These are phyloP conservation scores for Palythoa grandis DNA, from an alignment of 92 coral and sea anemone species.

Conservation along the genomic window DNA sequence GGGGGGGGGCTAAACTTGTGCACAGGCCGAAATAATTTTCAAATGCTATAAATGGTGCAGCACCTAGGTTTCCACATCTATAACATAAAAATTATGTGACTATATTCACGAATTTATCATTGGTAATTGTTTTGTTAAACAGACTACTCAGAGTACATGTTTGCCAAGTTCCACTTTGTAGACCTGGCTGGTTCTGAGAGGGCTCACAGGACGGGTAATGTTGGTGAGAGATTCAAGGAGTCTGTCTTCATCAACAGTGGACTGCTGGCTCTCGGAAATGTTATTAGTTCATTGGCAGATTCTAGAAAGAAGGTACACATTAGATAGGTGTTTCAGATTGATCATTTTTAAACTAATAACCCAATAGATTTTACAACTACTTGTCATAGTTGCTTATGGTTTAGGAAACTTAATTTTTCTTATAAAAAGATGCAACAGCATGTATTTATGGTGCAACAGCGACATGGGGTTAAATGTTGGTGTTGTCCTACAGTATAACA, in stretches of 20 bases:
- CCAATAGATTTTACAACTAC: not conserved
- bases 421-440: no score
- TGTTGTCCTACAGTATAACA: no score
- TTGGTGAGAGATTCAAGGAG: slow-evolving; percentile 97
- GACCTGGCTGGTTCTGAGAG: slow-evolving; percentile 98
- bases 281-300: slow-evolving; percentile 93
- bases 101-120: not conserved
- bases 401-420: no score
- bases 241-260: slow-evolving; percentile 96
- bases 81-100: not conserved
- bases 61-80: not conserved
- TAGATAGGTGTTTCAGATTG: not conserved
- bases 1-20: no score
- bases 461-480: no score
- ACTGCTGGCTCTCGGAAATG: slow-evolving; percentile 91
- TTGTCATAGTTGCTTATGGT: no score
- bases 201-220: slow-evolving; percentile 95
- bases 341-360: not conserved
- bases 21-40: no score
- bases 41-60: not conserved
- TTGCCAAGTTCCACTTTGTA: slow-evolving; percentile 96
- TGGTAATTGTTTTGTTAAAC: not conserved
- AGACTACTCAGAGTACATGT: slow-evolving; percentile 84
- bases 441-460: no score
- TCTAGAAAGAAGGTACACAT: slow-evolving; percentile 19